phyloP scores from a whole-genome alignment of 2,888 invertebrate genomes.

The Eurytoma californica region DNA sequence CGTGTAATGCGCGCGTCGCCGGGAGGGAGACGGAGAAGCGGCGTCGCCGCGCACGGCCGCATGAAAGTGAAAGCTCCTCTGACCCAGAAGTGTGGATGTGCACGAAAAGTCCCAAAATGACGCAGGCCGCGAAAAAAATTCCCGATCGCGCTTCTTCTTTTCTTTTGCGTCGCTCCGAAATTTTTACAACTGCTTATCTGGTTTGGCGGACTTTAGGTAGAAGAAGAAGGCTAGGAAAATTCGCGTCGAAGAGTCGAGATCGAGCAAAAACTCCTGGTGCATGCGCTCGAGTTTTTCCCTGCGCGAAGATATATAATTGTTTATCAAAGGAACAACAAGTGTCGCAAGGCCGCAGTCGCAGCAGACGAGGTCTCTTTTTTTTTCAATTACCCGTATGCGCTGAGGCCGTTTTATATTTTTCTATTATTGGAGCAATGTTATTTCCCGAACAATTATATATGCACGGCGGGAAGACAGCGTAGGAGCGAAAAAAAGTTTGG shows the following conservation, averaged over 20 bases:
- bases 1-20: constrained; percentile 38
- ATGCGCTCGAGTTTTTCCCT: background rate
- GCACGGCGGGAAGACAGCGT: constrained; percentile 11
- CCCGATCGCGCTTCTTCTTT: background rate
- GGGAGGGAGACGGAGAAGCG: constrained; percentile 46
- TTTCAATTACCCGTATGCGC: constrained; percentile 52
- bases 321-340: constrained; percentile 50
- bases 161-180: background rate
- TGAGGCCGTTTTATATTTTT: constrained; percentile 48
- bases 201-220: too few relatives aligned
- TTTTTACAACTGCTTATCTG: background rate
- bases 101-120: constrained; percentile 63
- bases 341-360: constrained; percentile 44
- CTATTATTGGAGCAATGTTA: constrained; percentile 51
- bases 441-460: constrained; percentile 45
- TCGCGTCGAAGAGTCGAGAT: background rate
- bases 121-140: background rate
- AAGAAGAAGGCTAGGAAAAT: background rate
- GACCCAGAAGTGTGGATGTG: constrained; percentile 68
- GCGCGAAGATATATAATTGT: constrained; percentile 39
- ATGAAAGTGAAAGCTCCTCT: constrained; percentile 72
- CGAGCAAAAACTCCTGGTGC: background rate
- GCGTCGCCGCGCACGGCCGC: constrained; percentile 55
- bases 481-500: background rate
- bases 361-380: constrained; percentile 42